Base-by-base conservation (phyloP, 2,797 vertebrate species). In the Muscicapa comitata region DNA sequence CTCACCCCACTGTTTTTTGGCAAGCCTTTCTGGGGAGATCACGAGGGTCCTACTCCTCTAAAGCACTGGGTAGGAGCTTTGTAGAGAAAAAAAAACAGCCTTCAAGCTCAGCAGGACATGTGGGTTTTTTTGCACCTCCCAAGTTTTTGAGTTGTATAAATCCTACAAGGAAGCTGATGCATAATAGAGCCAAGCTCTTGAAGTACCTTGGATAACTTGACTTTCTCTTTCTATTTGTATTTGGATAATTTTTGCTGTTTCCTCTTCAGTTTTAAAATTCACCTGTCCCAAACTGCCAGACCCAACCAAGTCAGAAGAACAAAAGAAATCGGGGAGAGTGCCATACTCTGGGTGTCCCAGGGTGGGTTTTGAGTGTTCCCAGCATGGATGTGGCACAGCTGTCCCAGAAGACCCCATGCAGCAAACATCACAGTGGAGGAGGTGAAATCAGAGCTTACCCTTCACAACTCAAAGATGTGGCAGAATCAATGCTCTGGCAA, bases 401-500 rank as follows among this genome's bases (percentile, higher is more conserved):
- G 43, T 4, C 35, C 43, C 35, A 33, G 7, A 33, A 33, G 7
- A 23, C 6, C 15, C 28, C 18, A 40, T 6, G 9, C 35, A 57
- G 24, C 11, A 53, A 61, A 55, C 0, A 0, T 29, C 6, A 10
- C 28, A 35, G 40, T 0, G 2, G 12, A 55, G 50, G 12, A 65
- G n/a, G 6, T 19, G 18, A 79, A 65, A 76, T 37, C 54, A 35
- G 48, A 65, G 16, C 53, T 54, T 8, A n/a, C 12, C 24, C 29
- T 50, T 38, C 2, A 14, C 33, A 55, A 62, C 40, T 2, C 3
- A 38, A 71, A 35, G 43, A 24, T 4, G 19, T 1, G 2, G 33
- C 45, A 70, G 51, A 29, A 15, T 3, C 26, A 81, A 1, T 5
- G 43, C 26, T 50, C 80, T 8, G 29, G 29, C 26, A 68, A 23